A percentile compares a stretch with the other conserved stretches of the same genome.
phyloP scores from a whole-genome alignment of 1,140 invertebrate genomes.

The Gonioctena quinquepunctata region DNA sequence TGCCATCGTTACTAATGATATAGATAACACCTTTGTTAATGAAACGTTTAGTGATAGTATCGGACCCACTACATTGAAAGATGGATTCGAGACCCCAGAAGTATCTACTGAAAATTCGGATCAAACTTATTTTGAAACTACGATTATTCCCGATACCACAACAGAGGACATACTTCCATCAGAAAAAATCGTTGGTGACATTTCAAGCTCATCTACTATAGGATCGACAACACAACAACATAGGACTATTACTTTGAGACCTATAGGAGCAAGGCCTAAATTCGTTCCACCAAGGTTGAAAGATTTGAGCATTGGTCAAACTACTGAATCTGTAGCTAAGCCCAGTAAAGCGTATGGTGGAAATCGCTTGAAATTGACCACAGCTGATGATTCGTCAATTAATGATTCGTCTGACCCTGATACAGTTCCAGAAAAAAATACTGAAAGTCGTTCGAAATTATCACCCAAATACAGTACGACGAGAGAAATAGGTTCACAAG shows the following conservation, averaged over 20 bases:
- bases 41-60: too few species aligned
- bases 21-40: background rate
- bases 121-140: background rate
- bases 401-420: background rate
- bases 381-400: background rate
- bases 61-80: background rate
- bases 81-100: background rate
- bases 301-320: constrained; percentile 3
- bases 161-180: constrained; percentile 7
- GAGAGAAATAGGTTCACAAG: background rate
- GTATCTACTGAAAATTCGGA: background rate
- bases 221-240: constrained; percentile 25
- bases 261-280: constrained; percentile 29
- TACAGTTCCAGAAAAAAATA: background rate
- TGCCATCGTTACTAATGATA: background rate
- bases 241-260: constrained; percentile 27
- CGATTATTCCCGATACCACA: constrained; percentile 5
- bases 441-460: background rate
- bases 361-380: background rate
- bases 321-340: background rate
- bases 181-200: background rate
- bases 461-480: constrained; percentile 3
- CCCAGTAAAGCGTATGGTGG: background rate
- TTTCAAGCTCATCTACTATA: constrained; percentile 1
- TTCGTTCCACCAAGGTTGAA: constrained; percentile 9